Evolutionary conservation across 2,888 invertebrate species (phyloP), one percentile per base, ranked within the genome.

Genomic region (Psylliodes chrysocephalus): DNA sequence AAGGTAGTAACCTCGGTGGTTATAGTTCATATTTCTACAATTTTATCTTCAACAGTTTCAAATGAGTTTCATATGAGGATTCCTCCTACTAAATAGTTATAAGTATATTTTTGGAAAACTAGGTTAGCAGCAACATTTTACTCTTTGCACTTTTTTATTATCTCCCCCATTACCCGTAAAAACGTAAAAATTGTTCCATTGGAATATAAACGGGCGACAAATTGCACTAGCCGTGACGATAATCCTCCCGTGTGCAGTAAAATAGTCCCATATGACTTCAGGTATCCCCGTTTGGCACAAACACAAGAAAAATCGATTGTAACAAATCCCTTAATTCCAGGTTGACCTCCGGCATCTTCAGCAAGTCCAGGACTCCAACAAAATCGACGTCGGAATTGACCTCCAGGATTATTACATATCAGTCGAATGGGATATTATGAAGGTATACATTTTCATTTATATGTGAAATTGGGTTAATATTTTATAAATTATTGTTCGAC

Each of bases 381-480:
- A 90, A 77, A 94, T 95, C 78, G 93, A 92, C 76, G 89, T 94
- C 81, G 95, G 95, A 68, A 95, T 96, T 77, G 95, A 96, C 83
- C 86, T 96, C 70, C 93, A 94, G 77, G 95, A 96, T 83, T 96
- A 95, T 83, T 95, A 95, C 86, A 94, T 96, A 82, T 96, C 96
- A 77, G 97, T 97, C 64, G 98, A 98, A 85, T 98, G 98, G 98
- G 98, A 98, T 84, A 95, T 95, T 76, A 92, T 98, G 89, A 89
- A 92, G 69, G 95, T 95, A 72, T 95, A 95, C 60, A 93, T 84
- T 95, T 42, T 15, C 8, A 17, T 22, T 22, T 22, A n/a, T 22
- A 22, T 14, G 2, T 38, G 2, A 12, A 38, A 12, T n/a, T 38
- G n/a, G 4, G n/a, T 38, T 14, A 38, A 38, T 38, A 12, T 38